Conservation (phyloP, 2,113 vertebrate species). For the Trogon surrucura region DNA sequence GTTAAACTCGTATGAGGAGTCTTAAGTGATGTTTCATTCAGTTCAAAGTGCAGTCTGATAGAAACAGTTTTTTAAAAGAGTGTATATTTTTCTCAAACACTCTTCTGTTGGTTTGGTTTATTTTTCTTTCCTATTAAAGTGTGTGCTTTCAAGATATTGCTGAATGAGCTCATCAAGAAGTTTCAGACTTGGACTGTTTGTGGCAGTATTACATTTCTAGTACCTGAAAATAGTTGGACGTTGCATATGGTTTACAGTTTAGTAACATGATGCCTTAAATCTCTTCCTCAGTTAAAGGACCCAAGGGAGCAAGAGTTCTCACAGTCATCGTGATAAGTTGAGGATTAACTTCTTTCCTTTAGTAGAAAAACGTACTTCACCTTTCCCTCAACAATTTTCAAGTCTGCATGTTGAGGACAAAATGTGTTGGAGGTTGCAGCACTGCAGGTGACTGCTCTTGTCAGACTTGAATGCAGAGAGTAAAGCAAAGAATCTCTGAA, state of each 20-base stretch:
- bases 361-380: not conserved
- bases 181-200: not conserved
- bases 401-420: not conserved
- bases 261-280: not conserved
- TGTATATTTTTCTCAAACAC: not conserved
- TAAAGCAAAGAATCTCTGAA: not conserved
- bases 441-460: not conserved
- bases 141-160: not conserved
- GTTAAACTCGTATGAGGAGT: not conserved
- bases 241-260: not conserved
- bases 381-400: not conserved
- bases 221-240: not conserved
- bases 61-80: not conserved
- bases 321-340: not conserved
- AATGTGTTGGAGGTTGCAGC: not conserved
- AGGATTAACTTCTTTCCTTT: not conserved
- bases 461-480: fast-evolving
- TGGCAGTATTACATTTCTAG: not conserved
- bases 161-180: not conserved
- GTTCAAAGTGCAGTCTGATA: not conserved
- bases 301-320: not conserved
- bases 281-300: not conserved
- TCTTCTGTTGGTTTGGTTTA: too few species aligned
- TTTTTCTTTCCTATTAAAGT: not conserved
- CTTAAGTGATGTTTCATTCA: not conserved